Evolutionary conservation across 2,113 vertebrate genomes (phyloP).

Genomic region (Tiliqua scincoides): DNA sequence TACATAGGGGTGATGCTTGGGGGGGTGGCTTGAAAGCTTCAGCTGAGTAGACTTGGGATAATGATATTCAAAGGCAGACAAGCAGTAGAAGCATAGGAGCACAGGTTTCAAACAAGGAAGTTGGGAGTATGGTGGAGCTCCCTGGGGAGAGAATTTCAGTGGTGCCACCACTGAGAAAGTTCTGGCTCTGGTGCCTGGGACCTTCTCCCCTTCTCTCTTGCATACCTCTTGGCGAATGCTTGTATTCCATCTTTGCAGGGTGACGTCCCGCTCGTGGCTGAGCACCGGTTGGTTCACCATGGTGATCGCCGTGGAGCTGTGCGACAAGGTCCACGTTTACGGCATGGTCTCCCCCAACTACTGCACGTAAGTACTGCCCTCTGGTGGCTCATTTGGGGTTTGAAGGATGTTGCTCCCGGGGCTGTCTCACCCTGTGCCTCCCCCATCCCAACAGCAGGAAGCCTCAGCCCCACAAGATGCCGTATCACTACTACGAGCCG

Average conservation of each 20-base stretch:
- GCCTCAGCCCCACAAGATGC: conserved; percentile 80
- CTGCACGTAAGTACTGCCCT: conserved; percentile 82
- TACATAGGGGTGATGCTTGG: background rate
- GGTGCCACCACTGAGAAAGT: fast-evolving
- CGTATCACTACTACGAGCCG: conserved; percentile 98
- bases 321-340: conserved; percentile 92
- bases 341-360: conserved; percentile 94
- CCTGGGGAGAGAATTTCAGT: fast-evolving
- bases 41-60: background rate
- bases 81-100: no score
- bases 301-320: conserved; percentile 94
- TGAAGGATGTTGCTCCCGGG: fast-evolving
- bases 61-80: no score
- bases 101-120: no score
- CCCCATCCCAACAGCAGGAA: conserved; percentile 68
- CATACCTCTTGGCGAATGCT: background rate
- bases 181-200: background rate
- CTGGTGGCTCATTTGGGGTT: fast-evolving
- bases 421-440: fast-evolving
- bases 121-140: no score
- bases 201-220: background rate
- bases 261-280: conserved; percentile 94
- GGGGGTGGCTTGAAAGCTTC: background rate
- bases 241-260: conserved; percentile 67
- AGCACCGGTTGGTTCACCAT: conserved; percentile 99